Base-by-base conservation (phyloP, 2,888 invertebrate species). In the Lasioglossum pauxillum region DNA sequence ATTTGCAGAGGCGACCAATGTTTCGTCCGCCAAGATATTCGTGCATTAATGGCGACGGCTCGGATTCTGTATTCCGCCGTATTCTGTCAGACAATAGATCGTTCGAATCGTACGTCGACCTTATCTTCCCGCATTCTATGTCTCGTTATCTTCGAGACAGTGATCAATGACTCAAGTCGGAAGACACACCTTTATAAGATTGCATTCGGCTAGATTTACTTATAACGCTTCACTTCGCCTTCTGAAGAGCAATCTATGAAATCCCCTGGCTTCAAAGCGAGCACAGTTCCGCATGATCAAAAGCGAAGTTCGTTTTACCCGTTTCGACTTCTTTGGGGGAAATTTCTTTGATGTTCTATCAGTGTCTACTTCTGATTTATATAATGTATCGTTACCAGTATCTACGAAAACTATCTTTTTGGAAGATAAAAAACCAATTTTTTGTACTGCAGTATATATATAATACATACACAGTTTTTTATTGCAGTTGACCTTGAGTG, bases 101-200 rank as follows among this genome's bases (percentile, higher is more conserved):
- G 85, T 69, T 64, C 53, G 46, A 71, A 23, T 41, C 69, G 41
- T 71, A 41, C 41, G 44, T 44, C 44, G 12, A 12, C 44, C 4
- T 14, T 44, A 44, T 44, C 44, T 44, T 14, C 44, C 75, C 35
- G 49, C 72, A 75, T 78, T 84, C 84, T 73, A 84, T 84, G n/a
- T 46, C 75, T 64, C 38, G 44, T 75, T 35, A 73, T 35, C 72
- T n/a, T 10, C 12, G n/a, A 46, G 75, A 78, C 84, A 75, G 75
- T 85, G 85, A 85, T 84, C 79, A 84, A 85, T 75, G 79, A 84
- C 44, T 35, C 19, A 8, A 46, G 16, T 72, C 38, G 53, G 38
- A 53, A 64, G 75, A 84, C 75, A 84, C n/a, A 5, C 27, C 35
- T 44, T n/a, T 44, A 23, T 1, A 64, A 76, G 53, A 41, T 76